Base-by-base conservation (phyloP, 2,113 vertebrate genomes). In the Macrotus californicus region DNA sequence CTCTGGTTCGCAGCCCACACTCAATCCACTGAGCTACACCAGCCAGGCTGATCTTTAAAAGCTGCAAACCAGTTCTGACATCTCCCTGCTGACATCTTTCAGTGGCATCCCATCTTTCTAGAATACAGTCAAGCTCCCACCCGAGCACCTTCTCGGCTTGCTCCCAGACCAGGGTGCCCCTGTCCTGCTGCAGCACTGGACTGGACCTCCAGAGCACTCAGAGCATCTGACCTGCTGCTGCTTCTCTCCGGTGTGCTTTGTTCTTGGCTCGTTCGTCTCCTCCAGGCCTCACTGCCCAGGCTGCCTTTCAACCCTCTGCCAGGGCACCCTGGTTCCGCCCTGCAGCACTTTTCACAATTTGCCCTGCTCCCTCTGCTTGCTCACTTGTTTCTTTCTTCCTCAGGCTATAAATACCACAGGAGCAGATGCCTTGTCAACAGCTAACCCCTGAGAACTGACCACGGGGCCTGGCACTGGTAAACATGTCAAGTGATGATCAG, bases 391-490 rank as follows among this genome's bases (percentile, higher is more conserved):
- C 39, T 41, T 69, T 61, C 13, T 16, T 85, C n/a, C 36, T 36
- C 3, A 12, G 21, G 67, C 29, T 2, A 16, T 36, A 64, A 43
- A 54, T 10, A 29, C 39, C 14, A 0, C 14, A 4, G 67, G 50
- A 39, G 19, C 36, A 46, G 70, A 24, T 4, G 41, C 24, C 46
- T 54, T 6, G 24, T 41, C 72, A 34, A 7, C 0, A 1, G 31
- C 5, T 6, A 36, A 4, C 41, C 31, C 34, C 22, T 43, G 15
- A 80, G 48, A 54, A 52, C 14, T n/a, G 18, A 46, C 59, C 2
- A 0, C 12, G 0, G 0, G 54, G 43, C 18, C 15, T 7, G 22
- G 66, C 24, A 46, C 10, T 19, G 3, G 67, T 2, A 18, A 70
- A 48, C 56, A 1, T 1, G 8, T 29, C 12, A 4, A 31, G 24